phyloP scores from a whole-genome alignment of 2,888 invertebrate genomes.

The Drosophila imparisetae region DNA sequence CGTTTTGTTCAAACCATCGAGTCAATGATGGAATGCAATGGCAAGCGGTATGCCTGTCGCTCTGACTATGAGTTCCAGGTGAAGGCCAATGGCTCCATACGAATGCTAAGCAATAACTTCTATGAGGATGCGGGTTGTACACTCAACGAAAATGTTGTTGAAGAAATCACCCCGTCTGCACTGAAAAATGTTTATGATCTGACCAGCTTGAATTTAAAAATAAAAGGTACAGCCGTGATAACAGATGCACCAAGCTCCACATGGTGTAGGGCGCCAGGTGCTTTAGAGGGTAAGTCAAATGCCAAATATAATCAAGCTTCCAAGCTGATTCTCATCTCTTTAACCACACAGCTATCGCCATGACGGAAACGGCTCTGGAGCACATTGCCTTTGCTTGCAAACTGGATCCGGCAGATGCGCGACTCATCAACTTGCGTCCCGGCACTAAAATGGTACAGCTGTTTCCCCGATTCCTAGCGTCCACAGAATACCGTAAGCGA shows the following conservation, averaged over 20 bases:
- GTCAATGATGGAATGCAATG: constrained; percentile 89
- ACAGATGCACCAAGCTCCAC: constrained; percentile 90
- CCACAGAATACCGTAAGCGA: constrained; percentile 86
- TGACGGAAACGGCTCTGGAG: constrained; percentile 88
- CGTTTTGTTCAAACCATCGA: constrained; percentile 90
- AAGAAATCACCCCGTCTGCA: constrained; percentile 63
- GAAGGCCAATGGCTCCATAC: constrained; percentile 88
- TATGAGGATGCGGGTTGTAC: constrained; percentile 86
- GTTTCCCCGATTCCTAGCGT: constrained; percentile 85
- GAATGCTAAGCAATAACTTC: constrained; percentile 87
- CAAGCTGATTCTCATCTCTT: background rate
- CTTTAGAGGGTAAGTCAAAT: constrained; percentile 86
- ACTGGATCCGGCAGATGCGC: constrained; percentile 87
- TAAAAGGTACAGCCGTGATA: constrained; percentile 87
- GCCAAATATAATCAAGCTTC: background rate
- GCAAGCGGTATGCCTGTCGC: constrained; percentile 88
- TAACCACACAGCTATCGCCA: constrained; percentile 83
- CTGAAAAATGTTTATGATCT: constrained; percentile 87
- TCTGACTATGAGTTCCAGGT: constrained; percentile 89
- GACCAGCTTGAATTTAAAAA: constrained; percentile 87
- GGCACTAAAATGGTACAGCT: constrained; percentile 84
- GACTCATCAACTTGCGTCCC: constrained; percentile 85
- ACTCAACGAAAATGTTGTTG: constrained; percentile 86
- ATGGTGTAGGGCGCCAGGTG: constrained; percentile 88
- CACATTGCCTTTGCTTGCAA: constrained; percentile 87